phyloP scores from a whole-genome alignment of 53 echinoderm and acorn worm species.

The Temnopleurus reevesii region DNA sequence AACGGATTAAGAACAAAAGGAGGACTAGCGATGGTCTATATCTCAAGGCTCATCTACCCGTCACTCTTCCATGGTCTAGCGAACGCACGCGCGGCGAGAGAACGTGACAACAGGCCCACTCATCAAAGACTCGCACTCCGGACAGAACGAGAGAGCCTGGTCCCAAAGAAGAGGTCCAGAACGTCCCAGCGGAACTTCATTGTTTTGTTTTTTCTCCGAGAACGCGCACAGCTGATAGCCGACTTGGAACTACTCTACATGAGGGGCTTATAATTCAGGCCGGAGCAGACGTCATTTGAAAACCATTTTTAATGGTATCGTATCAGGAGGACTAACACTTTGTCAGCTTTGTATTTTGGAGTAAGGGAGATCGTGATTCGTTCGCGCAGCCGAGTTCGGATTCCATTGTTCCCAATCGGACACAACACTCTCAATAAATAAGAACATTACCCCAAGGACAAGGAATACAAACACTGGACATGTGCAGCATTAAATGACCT shows the following conservation, averaged over 20 bases:
- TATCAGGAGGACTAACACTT: no score
- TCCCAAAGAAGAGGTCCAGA: background rate
- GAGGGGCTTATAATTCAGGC: no score
- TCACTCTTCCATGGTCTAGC: background rate
- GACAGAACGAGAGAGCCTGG: background rate
- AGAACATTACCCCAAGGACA: background rate
- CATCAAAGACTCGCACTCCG: background rate
- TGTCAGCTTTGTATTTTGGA: no score
- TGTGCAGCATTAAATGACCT: background rate
- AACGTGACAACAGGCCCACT: background rate
- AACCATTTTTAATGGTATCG: no score
- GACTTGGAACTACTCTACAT: no score
- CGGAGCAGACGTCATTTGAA: no score
- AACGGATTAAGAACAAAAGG: background rate
- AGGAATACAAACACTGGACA: background rate
- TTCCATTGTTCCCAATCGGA: background rate
- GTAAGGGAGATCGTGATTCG: no score
- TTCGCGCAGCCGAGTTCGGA: background rate
- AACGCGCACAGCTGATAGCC: no score
- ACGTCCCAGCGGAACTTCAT: background rate
- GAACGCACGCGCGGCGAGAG: background rate
- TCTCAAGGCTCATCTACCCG: background rate
- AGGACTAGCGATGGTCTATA: background rate
- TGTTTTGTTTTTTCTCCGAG: background rate
- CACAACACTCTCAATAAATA: background rate